Percentiles rank a stretch among this genome's conserved stretches.
Conservation (phyloP, 2,888 invertebrate species). For the Empis livida region DNA sequence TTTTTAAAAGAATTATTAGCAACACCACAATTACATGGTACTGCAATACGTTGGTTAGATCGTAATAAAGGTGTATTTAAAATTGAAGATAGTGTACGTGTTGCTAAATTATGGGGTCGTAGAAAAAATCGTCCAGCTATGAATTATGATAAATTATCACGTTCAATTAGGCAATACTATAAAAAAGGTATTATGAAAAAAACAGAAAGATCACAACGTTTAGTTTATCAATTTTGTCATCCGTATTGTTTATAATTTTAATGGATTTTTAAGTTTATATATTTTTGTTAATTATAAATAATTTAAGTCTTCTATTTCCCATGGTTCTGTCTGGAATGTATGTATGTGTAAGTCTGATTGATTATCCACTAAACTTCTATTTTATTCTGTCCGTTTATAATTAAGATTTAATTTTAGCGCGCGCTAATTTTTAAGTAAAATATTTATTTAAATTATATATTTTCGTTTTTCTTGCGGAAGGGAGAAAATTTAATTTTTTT, state of each 20-base stretch:
- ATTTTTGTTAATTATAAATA: too few relatives aligned
- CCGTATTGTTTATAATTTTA: slow-evolving; percentile 66
- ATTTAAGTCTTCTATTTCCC: too few relatives aligned
- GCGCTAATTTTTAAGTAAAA: too few relatives aligned
- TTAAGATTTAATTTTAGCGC: too few relatives aligned
- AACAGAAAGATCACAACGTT: slow-evolving; percentile 91
- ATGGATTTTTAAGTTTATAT: too few relatives aligned
- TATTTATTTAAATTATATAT: too few relatives aligned
- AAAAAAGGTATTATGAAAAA: slow-evolving; percentile 99
- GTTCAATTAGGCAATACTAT: slow-evolving; percentile 97
- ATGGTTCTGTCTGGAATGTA: too few relatives aligned
- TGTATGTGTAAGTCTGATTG: too few relatives aligned
- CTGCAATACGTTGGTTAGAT: slow-evolving; percentile 96
- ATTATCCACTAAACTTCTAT: too few relatives aligned
- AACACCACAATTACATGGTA: slow-evolving; percentile 76
- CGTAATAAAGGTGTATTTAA: slow-evolving; percentile 92
- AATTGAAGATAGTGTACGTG: slow-evolving; percentile 95
- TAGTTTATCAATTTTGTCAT: slow-evolving; percentile 98
- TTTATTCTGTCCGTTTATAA: too few relatives aligned
- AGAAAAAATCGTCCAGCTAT: slow-evolving; percentile 97
- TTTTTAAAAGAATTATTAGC: slow-evolving; percentile 91
- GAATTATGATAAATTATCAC: slow-evolving; percentile 98
- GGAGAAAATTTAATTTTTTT: too few relatives aligned
- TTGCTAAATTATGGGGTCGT: slow-evolving; percentile 96
- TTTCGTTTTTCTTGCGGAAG: too few relatives aligned